A percentile compares a stretch with the other conserved stretches of the same genome.
These are phyloP conservation scores for Pollicipes pollicipes DNA, from an alignment of 1,140 invertebrate species.

Conservation along the genomic window DNA sequence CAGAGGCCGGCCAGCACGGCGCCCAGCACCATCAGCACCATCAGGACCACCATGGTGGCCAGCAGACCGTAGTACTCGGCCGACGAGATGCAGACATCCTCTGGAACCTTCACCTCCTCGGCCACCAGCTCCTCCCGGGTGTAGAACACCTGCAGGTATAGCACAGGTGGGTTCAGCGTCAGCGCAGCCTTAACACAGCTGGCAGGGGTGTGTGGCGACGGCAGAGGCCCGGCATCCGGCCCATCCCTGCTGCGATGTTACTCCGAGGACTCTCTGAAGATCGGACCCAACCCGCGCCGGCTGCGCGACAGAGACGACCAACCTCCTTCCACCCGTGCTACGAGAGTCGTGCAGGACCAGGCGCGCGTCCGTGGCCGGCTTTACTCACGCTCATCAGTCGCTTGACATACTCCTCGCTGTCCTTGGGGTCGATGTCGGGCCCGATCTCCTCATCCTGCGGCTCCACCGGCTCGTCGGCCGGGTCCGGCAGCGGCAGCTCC, in stretches of 20 bases:
- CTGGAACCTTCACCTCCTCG: slow-evolving; percentile 25
- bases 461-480: slow-evolving; percentile 2
- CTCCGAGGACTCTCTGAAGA: too few relatives aligned
- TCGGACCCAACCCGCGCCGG: too few relatives aligned
- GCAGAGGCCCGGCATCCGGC: too few relatives aligned
- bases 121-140: slow-evolving; percentile 45
- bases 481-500: slow-evolving; percentile 20
- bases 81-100: slow-evolving; percentile 48
- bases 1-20: slow-evolving; percentile 43
- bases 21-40: slow-evolving; percentile 44
- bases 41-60: slow-evolving; percentile 45
- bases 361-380: too few relatives aligned
- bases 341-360: too few relatives aligned
- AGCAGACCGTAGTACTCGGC: slow-evolving; percentile 58
- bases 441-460: slow-evolving; percentile 13
- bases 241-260: too few relatives aligned
- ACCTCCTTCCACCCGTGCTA: too few relatives aligned
- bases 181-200: too few relatives aligned
- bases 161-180: too few relatives aligned
- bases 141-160: slow-evolving; percentile 40
- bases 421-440: slow-evolving; percentile 25
- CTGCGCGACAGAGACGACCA: too few relatives aligned
- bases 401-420: slow-evolving; percentile 46
- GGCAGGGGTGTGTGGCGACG: too few relatives aligned
- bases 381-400: slow-evolving; percentile 64